Conservation (phyloP, 1,140 invertebrate genomes). For the Druon quercuslanigerum region DNA sequence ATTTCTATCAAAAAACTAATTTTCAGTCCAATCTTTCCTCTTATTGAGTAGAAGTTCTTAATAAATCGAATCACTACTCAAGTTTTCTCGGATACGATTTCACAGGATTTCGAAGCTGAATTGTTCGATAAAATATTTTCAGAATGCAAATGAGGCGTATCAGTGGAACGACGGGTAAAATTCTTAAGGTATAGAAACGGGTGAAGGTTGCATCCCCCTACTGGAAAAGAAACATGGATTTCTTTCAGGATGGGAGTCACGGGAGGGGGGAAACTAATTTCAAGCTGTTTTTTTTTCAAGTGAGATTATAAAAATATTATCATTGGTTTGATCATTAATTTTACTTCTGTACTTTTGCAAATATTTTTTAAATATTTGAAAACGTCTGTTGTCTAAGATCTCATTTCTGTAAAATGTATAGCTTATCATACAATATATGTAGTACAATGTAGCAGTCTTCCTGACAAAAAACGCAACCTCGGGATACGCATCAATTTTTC, state of each 20-base stretch:
- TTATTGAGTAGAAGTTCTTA: not conserved
- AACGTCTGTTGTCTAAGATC: no score
- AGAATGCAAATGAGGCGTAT: conserved; percentile 60
- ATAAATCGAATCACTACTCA: not conserved
- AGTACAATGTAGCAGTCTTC: no score
- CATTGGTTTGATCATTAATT: no score
- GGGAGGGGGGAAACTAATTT: conserved; percentile 65
- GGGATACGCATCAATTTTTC: no score
- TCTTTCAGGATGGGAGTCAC: conserved; percentile 67
- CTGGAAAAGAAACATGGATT: conserved; percentile 68
- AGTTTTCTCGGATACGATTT: conserved; percentile 19
- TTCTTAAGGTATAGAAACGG: conserved; percentile 57
- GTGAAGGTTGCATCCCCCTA: conserved; percentile 64
- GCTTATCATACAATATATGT: no score
- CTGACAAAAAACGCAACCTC: no score
- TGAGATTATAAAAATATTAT: no score
- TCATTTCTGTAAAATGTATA: no score
- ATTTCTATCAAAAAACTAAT: not conserved
- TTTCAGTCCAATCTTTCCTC: not conserved
- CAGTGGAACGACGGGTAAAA: conserved; percentile 62
- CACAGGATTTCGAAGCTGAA: conserved; percentile 8
- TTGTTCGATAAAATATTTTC: conserved; percentile 52
- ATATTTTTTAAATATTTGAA: no score
- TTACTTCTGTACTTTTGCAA: no score
- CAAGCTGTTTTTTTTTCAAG: no score